phyloP scores from a whole-genome alignment of 2,888 invertebrate genomes.

The Pseudanteris insignis region DNA sequence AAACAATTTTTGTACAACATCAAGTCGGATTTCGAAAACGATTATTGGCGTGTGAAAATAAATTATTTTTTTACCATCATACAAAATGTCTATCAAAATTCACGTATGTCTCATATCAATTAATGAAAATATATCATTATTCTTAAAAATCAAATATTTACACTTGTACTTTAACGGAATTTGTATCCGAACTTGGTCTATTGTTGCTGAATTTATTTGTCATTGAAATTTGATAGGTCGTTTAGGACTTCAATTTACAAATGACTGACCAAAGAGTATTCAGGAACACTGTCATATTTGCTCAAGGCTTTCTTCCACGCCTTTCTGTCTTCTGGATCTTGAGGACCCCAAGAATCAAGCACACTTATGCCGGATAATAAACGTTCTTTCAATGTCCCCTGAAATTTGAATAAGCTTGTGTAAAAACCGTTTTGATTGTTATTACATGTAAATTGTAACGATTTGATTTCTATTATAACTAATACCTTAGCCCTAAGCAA shows the following conservation, averaged over 20 bases:
- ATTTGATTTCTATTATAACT: no score
- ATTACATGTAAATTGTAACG: neutral
- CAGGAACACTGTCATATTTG: constrained; percentile 38
- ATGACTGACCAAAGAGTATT: constrained; percentile 47
- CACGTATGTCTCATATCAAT: neutral
- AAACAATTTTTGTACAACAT: no score
- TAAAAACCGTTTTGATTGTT: neutral
- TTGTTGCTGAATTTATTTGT: neutral
- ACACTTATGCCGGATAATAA: constrained; percentile 56
- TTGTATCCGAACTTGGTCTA: no score
- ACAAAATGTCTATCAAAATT: no score
- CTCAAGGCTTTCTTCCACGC: constrained; percentile 55
- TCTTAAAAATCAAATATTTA: no score
- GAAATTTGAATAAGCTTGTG: no score
- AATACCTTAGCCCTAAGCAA: constrained; percentile 60
- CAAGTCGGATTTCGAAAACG: no score
- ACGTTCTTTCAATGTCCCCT: constrained; percentile 55
- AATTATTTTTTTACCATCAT: no score
- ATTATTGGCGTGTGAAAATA: no score
- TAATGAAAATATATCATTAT: neutral
- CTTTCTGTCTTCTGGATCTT: constrained; percentile 52
- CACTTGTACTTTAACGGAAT: no score
- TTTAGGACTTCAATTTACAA: constrained; percentile 32
- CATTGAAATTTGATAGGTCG: neutral
- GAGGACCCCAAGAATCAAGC: constrained; percentile 64